phyloP scores from a whole-genome alignment of 2,113 vertebrate species.

The Platanista minor region DNA sequence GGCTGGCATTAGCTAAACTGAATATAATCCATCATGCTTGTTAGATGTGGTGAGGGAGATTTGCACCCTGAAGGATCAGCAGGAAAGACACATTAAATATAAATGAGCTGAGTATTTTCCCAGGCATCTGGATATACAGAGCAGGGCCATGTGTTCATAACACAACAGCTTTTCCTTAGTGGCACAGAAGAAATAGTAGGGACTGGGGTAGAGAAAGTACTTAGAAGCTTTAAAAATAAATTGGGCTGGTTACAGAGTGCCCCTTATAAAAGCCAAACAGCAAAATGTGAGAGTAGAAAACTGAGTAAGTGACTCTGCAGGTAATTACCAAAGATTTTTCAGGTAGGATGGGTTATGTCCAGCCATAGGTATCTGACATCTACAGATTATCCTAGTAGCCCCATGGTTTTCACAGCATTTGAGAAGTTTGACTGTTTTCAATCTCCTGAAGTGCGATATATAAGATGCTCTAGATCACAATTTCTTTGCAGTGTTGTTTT shows the following conservation, averaged over 20 bases:
- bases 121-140: constrained; percentile 38
- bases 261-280: constrained; percentile 62
- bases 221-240: constrained; percentile 47
- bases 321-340: constrained; percentile 45
- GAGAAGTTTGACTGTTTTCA: background rate
- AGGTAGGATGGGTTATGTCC: background rate
- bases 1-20: constrained; percentile 62
- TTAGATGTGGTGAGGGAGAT: constrained; percentile 50
- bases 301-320: constrained; percentile 51
- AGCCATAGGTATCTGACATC: background rate
- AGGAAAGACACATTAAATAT: constrained; percentile 60
- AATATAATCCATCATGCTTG: constrained; percentile 57
- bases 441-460: background rate
- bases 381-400: background rate
- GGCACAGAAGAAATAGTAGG: background rate
- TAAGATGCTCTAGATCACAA: background rate
- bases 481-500: background rate
- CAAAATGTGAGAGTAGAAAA: constrained; percentile 49
- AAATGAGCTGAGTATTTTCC: constrained; percentile 58
- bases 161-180: constrained; percentile 9
- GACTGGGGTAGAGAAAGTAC: background rate
- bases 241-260: constrained; percentile 14
- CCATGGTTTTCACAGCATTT: background rate
- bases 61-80: constrained; percentile 46
- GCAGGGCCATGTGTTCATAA: background rate